Evolutionary conservation across 2,113 vertebrate species (phyloP).

Genomic region (Misgurnus mizolepis): DNA sequence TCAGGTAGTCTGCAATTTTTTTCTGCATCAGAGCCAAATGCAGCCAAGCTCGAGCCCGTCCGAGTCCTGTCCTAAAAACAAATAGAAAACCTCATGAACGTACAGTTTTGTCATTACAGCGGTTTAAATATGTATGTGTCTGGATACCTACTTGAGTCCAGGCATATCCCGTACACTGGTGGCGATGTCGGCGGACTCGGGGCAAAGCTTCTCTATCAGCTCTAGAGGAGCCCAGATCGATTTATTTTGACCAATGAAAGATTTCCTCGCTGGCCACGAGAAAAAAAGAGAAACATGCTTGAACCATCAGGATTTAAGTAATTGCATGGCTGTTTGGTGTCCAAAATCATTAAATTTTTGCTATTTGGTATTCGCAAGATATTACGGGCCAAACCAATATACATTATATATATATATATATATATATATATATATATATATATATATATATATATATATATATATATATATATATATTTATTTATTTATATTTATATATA

Average conservation of each 20-base stretch:
- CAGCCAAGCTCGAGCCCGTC: conserved; percentile 92
- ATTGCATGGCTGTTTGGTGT: background rate
- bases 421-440: too few species aligned
- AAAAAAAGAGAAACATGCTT: background rate
- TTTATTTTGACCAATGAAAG: conserved; percentile 94
- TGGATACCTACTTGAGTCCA: conserved; percentile 85
- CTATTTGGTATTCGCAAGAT: too few species aligned
- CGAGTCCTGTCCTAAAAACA: conserved; percentile 84
- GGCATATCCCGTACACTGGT: conserved; percentile 95
- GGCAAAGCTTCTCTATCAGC: conserved; percentile 93
- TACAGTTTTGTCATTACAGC: background rate
- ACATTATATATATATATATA: too few species aligned
- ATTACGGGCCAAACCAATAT: too few species aligned
- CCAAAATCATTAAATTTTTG: too few species aligned
- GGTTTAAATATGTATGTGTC: too few species aligned
- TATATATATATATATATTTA: too few species aligned
- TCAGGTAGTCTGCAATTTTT: conserved; percentile 95
- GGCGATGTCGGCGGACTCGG: conserved; percentile 90
- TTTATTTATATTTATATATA: too few species aligned
- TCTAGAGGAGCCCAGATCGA: conserved; percentile 97
- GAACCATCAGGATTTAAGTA: background rate
- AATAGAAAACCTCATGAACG: background rate
- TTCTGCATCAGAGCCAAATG: conserved; percentile 98
- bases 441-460: too few species aligned
- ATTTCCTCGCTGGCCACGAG: conserved; percentile 84